Percentiles rank a stretch among this genome's conserved stretches.
Evolutionary conservation across 2,797 vertebrate species (phyloP).

Genomic region (Hypotaenidia okinawae): DNA sequence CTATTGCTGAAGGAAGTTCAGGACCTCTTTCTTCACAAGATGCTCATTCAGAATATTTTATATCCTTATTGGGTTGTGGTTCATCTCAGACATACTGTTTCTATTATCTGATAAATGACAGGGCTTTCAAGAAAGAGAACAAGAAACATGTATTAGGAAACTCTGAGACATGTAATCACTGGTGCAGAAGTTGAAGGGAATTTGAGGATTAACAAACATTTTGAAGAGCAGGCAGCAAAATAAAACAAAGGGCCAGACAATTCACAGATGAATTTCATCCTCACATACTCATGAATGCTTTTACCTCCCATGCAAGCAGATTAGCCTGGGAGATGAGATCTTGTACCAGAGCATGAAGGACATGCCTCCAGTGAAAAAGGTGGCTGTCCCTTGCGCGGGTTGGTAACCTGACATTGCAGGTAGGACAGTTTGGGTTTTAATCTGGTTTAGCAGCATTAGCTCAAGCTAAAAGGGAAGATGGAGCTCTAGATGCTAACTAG

Average conservation of each 20-base stretch:
- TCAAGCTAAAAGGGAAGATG: not conserved
- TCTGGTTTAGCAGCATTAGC: not conserved
- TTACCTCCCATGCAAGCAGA: not conserved
- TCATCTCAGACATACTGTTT: constrained; percentile 29
- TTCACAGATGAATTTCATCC: constrained; percentile 10
- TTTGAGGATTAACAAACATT: constrained; percentile 34
- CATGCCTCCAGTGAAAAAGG: not conserved
- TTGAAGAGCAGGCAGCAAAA: not conserved
- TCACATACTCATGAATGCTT: not conserved
- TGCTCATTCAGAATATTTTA: constrained; percentile 35
- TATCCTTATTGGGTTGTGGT: constrained; percentile 24
- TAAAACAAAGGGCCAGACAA: not conserved
- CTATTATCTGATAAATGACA: constrained; percentile 35
- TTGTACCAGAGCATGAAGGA: not conserved
- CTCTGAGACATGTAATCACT: not conserved
- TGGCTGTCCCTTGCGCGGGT: not conserved
- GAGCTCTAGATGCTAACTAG: not conserved
- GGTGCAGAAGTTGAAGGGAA: constrained; percentile 27
- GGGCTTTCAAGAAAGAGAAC: constrained; percentile 14
- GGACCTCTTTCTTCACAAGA: constrained; percentile 30
- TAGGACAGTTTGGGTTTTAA: not conserved
- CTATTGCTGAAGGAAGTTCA: constrained; percentile 43
- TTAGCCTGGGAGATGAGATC: not conserved
- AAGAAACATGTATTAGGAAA: constrained; percentile 21
- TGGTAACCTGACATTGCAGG: fast-evolving